phyloP scores from a whole-genome alignment of 1,140 invertebrate genomes.

The Metaphire vulgaris region DNA sequence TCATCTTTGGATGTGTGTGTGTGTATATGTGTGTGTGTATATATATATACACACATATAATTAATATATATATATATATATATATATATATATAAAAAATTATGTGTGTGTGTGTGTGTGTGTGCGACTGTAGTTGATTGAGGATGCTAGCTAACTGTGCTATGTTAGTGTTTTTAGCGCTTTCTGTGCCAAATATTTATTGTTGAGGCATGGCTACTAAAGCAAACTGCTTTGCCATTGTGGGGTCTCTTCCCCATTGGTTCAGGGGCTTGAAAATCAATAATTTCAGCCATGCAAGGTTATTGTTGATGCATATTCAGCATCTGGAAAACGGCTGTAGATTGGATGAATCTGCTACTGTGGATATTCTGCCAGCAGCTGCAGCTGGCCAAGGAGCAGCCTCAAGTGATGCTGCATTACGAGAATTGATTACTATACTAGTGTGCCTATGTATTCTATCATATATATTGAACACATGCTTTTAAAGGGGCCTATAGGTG shows the following conservation, averaged over 20 bases:
- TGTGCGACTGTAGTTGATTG: not conserved
- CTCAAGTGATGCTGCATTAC: not conserved
- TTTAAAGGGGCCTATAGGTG: not conserved
- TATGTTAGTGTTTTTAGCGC: too few relatives aligned
- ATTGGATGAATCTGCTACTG: not conserved
- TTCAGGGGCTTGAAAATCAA: not conserved
- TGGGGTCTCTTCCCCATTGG: not conserved
- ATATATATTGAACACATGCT: not conserved
- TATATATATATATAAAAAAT: not conserved
- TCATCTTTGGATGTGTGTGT: not conserved
- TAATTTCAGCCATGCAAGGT: constrained; percentile 8
- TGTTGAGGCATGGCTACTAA: not conserved
- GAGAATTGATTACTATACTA: not conserved
- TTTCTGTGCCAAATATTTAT: not conserved
- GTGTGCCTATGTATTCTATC: not conserved
- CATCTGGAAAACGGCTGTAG: not conserved
- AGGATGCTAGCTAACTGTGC: too few relatives aligned
- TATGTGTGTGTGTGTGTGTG: not conserved
- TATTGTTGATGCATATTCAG: not conserved
- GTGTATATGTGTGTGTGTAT: not conserved
- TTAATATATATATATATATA: not conserved
- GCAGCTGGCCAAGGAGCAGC: not conserved
- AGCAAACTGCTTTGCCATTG: not conserved
- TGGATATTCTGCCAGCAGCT: not conserved
- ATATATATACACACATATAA: not conserved